phyloP scores from a whole-genome alignment of 2,797 vertebrate species.

The Mycteria americana region DNA sequence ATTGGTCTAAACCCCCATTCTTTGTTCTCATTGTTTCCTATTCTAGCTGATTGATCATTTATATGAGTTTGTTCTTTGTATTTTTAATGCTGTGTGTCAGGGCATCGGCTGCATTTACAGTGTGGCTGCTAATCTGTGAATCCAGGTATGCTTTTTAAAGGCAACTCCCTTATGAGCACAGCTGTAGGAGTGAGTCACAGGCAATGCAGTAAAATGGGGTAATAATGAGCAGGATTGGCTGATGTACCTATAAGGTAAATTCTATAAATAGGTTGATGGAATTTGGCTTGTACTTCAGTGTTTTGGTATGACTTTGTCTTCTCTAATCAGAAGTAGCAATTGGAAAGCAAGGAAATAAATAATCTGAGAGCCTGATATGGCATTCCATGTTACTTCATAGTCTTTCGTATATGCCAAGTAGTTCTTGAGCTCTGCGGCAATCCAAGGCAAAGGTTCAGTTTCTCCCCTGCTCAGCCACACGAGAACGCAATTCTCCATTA shows the following conservation, averaged over 20 bases:
- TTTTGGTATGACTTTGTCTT: background rate
- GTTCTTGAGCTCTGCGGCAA: background rate
- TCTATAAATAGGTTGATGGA: background rate
- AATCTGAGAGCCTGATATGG: background rate
- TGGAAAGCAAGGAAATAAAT: background rate
- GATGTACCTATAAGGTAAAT: background rate
- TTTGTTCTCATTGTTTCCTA: accelerated
- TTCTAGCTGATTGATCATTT: background rate
- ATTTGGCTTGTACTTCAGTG: background rate
- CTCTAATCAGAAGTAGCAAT: background rate
- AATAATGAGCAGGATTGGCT: background rate
- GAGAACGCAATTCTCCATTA: background rate
- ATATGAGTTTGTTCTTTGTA: background rate
- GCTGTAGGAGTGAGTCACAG: background rate
- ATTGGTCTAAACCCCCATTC: background rate
- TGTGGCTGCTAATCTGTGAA: background rate
- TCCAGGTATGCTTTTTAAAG: background rate
- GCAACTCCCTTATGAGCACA: background rate
- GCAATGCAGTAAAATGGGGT: background rate
- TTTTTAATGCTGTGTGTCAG: background rate
- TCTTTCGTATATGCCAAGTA: background rate
- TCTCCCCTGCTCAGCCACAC: background rate
- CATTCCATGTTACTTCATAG: background rate
- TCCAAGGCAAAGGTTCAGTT: background rate
- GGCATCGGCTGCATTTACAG: background rate